Conservation (phyloP, 2,888 invertebrate species). For the Villa cingulata region DNA sequence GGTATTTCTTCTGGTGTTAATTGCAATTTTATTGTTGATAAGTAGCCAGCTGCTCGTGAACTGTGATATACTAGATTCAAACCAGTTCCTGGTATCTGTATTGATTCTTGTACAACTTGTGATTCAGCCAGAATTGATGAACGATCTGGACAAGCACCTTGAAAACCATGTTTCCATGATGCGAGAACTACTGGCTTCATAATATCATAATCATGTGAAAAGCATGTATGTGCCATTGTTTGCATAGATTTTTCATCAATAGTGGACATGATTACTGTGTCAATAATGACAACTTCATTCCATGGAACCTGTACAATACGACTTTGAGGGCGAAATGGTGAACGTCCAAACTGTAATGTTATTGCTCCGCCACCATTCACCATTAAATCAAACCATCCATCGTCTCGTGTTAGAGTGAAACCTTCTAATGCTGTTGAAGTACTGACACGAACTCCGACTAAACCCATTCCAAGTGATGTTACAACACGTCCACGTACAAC, state of each 20-base stretch:
- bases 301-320: constrained; percentile 88
- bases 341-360: constrained; percentile 83
- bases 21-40: constrained; percentile 83
- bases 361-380: constrained; percentile 99
- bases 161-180: constrained; percentile 90
- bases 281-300: constrained; percentile 95
- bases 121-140: constrained; percentile 82
- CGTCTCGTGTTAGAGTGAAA: constrained; percentile 82
- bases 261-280: constrained; percentile 68
- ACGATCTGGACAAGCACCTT: constrained; percentile 86
- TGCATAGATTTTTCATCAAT: constrained; percentile 61
- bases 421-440: constrained; percentile 91
- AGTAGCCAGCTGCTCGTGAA: constrained; percentile 82
- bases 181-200: constrained; percentile 90
- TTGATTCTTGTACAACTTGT: constrained; percentile 88
- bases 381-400: constrained; percentile 94
- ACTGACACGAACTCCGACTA: constrained; percentile 91
- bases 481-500: constrained; percentile 93
- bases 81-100: constrained; percentile 87
- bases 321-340: constrained; percentile 77
- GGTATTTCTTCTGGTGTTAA: constrained; percentile 78
- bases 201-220: constrained; percentile 77
- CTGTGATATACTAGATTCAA: constrained; percentile 95
- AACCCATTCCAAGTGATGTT: constrained; percentile 77
- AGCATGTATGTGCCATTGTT: constrained; percentile 61